Percentiles rank a stretch among this genome's conserved stretches.
phyloP scores from a whole-genome alignment of 2,113 vertebrate genomes.

The Bos javanicus region DNA sequence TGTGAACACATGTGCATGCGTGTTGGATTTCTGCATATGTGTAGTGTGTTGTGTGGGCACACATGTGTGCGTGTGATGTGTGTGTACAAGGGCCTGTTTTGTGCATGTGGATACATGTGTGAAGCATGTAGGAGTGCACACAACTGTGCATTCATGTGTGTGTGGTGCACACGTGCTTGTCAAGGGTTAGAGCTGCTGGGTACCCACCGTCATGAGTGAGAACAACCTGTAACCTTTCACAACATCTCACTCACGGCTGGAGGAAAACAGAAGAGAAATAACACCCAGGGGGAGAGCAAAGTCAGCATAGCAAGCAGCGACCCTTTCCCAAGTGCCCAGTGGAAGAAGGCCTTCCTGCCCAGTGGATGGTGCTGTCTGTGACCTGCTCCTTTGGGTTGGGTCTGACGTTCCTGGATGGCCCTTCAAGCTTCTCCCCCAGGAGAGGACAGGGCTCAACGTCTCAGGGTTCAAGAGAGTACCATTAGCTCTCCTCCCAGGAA shows the following conservation, averaged over 20 bases:
- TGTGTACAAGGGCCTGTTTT: rapidly evolving
- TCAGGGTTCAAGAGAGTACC: not conserved
- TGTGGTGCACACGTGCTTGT: not conserved
- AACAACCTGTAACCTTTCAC: not conserved
- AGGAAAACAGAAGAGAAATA: not conserved
- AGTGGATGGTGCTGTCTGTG: not conserved
- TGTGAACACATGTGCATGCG: rapidly evolving
- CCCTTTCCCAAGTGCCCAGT: rapidly evolving
- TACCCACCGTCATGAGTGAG: not conserved
- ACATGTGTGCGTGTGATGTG: rapidly evolving
- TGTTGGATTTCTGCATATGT: not conserved
- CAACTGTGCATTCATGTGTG: no score
- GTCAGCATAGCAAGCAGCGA: rapidly evolving
- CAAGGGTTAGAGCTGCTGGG: not conserved
- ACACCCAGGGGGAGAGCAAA: not conserved
- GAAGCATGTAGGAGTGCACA: no score
- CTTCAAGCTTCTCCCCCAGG: not conserved
- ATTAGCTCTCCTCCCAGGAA: not conserved
- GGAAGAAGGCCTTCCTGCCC: not conserved
- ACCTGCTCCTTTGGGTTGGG: not conserved
- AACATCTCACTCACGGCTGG: not conserved
- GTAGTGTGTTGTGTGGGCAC: rapidly evolving
- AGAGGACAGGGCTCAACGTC: not conserved
- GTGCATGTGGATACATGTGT: not conserved
- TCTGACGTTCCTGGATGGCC: not conserved